phyloP scores from a whole-genome alignment of 2,113 vertebrate genomes.

The Delphinus delphis region DNA sequence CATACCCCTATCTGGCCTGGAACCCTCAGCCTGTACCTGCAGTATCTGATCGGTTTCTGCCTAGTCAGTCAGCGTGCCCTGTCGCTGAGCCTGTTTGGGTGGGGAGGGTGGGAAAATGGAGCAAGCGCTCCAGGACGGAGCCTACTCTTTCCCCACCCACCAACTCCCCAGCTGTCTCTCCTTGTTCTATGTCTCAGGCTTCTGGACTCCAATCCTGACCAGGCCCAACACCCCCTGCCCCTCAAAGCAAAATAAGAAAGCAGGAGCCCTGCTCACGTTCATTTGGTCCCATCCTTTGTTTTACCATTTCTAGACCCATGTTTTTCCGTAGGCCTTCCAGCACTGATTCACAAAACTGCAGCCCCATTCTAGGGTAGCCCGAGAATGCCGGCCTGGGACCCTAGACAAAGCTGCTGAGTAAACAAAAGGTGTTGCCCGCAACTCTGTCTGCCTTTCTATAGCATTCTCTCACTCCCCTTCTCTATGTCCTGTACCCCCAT shows the following conservation, averaged over 20 bases:
- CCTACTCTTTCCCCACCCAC: not conserved
- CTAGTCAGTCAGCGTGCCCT: constrained; percentile 52
- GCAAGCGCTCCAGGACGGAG: constrained; percentile 20
- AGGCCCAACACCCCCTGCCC: not conserved
- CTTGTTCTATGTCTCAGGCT: not conserved
- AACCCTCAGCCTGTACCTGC: constrained; percentile 7
- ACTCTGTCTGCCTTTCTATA: not conserved
- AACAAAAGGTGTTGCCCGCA: not conserved
- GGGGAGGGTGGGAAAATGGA: constrained; percentile 51
- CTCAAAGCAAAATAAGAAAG: constrained; percentile 35
- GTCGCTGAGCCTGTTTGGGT: constrained; percentile 59
- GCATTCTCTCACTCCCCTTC: not conserved
- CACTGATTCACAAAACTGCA: not conserved
- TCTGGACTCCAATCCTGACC: not conserved
- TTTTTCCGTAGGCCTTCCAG: not conserved
- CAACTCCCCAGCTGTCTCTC: not conserved
- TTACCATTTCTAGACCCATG: not conserved
- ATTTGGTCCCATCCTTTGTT: not conserved
- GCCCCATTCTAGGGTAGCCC: not conserved
- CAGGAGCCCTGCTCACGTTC: not conserved
- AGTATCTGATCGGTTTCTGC: constrained; percentile 69
- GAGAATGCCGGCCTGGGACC: not conserved
- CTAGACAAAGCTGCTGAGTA: not conserved
- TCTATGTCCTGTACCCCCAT: not conserved
- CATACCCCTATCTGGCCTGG: constrained; percentile 4